Evolutionary conservation across 2,888 invertebrate genomes (phyloP).

Genomic region (Lypha dubia): DNA sequence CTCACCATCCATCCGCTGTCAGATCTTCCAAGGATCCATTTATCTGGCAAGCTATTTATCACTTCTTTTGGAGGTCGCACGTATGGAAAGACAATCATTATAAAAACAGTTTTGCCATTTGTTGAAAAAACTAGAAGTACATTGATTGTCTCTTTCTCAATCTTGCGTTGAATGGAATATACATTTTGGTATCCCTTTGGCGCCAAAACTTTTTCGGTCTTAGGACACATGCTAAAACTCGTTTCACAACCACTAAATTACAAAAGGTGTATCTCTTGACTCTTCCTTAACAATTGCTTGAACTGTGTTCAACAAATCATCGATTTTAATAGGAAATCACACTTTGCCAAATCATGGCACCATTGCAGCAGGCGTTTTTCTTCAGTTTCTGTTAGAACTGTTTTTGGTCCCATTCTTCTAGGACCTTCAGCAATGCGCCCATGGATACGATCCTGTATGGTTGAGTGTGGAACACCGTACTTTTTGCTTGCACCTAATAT

Average conservation of each 20-base stretch:
- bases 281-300: slow-evolving; percentile 42
- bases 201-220: slow-evolving; percentile 39
- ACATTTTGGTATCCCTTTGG: slow-evolving; percentile 52
- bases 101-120: slow-evolving; percentile 30
- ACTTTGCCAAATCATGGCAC: neutral
- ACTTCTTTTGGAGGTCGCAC: slow-evolving; percentile 39
- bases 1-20: slow-evolving; percentile 59
- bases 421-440: neutral
- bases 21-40: slow-evolving; percentile 50
- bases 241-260: slow-evolving; percentile 57
- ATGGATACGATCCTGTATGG: neutral
- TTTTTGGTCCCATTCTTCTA: neutral
- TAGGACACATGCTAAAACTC: slow-evolving; percentile 48
- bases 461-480: no score
- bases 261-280: slow-evolving; percentile 27
- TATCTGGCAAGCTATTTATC: slow-evolving; percentile 42
- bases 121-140: slow-evolving; percentile 58
- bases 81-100: slow-evolving; percentile 61
- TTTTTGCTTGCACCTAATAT: no score
- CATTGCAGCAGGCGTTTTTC: neutral
- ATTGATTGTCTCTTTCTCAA: slow-evolving; percentile 56
- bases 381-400: neutral
- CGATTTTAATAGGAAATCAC: slow-evolving; percentile 23
- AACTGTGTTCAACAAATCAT: slow-evolving; percentile 36
- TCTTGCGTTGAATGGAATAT: slow-evolving; percentile 27